phyloP scores from a whole-genome alignment of 2,888 invertebrate species.

The Polia nebulosa region DNA sequence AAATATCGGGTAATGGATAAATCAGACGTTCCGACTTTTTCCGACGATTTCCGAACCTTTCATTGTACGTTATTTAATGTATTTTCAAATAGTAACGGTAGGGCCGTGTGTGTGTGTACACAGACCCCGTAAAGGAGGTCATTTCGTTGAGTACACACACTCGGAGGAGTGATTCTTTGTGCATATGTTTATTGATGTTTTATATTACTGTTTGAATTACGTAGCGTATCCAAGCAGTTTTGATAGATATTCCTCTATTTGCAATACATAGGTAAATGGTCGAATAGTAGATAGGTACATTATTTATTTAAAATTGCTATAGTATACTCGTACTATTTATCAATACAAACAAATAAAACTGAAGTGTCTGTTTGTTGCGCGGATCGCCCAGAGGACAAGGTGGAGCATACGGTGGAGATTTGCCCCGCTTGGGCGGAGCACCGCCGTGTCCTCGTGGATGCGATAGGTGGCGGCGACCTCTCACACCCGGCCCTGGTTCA shows the following conservation, averaged over 20 bases:
- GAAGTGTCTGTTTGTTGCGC: too few species aligned
- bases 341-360: too few species aligned
- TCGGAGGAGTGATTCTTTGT: slow-evolving; percentile 43
- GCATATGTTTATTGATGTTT: slow-evolving; percentile 57
- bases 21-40: slow-evolving; percentile 4
- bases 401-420: too few species aligned
- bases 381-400: too few species aligned
- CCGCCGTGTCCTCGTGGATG: too few species aligned
- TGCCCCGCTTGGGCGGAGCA: too few species aligned
- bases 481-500: too few species aligned
- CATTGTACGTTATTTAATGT: slow-evolving; percentile 41
- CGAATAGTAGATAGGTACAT: slow-evolving; percentile 6
- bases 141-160: slow-evolving; percentile 53
- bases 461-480: too few species aligned
- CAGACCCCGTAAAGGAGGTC: slow-evolving; percentile 48
- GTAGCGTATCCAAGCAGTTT: slow-evolving; percentile 31
- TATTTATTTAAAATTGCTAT: too few species aligned
- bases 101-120: slow-evolving; percentile 47
- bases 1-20: slow-evolving; percentile 16
- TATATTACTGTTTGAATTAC: slow-evolving; percentile 59
- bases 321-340: too few species aligned
- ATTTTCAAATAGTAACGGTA: slow-evolving; percentile 46
- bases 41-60: slow-evolving; percentile 1
- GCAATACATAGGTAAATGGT: not conserved
- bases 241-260: slow-evolving; percentile 31